Evolutionary conservation across 2,888 invertebrate species (phyloP).

Genomic region (Bruchidius siliquastri): DNA sequence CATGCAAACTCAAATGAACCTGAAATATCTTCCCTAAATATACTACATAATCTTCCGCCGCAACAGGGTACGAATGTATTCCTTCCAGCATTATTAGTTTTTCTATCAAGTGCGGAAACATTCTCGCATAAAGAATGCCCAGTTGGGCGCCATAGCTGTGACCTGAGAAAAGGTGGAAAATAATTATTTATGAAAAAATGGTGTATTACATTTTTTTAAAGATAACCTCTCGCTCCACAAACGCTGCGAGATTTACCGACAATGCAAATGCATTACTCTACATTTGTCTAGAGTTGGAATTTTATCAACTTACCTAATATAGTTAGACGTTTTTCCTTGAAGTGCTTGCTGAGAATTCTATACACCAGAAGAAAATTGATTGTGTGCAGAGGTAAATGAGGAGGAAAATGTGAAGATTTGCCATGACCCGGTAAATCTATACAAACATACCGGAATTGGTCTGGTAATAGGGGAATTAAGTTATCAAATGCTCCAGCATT

Average conservation of each 20-base stretch:
- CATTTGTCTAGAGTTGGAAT: too few relatives aligned
- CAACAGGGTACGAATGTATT: conserved; percentile 32
- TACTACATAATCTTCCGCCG: conserved; percentile 27
- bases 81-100: conserved; percentile 49
- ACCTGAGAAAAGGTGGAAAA: conserved; percentile 38
- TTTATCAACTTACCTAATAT: neutral
- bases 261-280: too few relatives aligned
- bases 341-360: conserved; percentile 31
- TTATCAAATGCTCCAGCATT: conserved; percentile 57
- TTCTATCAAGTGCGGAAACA: conserved; percentile 46
- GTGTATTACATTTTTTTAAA: too few relatives aligned
- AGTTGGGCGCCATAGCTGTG: conserved; percentile 52
- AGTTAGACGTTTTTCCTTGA: conserved; percentile 20
- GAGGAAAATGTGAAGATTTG: conserved; percentile 52
- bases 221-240: too few relatives aligned
- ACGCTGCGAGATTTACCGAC: too few relatives aligned
- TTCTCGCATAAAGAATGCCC: conserved; percentile 38
- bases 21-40: conserved; percentile 42
- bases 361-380: conserved; percentile 46
- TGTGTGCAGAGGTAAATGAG: conserved; percentile 36
- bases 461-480: conserved; percentile 53
- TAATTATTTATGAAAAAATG: too few relatives aligned
- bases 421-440: conserved; percentile 60
- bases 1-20: conserved; percentile 36
- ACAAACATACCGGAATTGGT: conserved; percentile 43